Percentiles rank a stretch among this genome's conserved stretches.
Evolutionary conservation across 2,113 vertebrate genomes (phyloP).

Genomic region (Nycticorax nycticorax): DNA sequence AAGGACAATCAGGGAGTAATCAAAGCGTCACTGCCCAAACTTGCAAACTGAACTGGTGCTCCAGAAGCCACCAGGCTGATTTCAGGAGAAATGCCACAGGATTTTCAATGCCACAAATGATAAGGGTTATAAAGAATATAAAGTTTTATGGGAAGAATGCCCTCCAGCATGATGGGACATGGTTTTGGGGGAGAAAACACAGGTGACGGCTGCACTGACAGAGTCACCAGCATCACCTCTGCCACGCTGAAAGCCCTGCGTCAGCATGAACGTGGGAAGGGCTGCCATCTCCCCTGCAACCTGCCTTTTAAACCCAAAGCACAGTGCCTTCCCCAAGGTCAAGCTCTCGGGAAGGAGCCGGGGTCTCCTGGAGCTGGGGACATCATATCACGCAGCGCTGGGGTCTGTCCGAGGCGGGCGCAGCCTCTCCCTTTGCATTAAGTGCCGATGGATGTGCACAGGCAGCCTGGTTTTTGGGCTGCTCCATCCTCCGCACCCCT

Average conservation of each 20-base stretch:
- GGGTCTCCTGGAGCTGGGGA: not conserved
- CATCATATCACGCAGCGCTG: accelerated
- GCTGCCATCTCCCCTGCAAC: not conserved
- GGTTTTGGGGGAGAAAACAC: not conserved
- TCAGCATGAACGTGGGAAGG: not conserved
- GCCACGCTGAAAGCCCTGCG: not conserved
- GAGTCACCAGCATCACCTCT: not conserved
- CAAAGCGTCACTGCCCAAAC: not conserved
- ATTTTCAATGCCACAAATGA: accelerated
- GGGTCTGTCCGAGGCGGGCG: accelerated
- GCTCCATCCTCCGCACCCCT: not conserved
- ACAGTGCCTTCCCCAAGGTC: not conserved
- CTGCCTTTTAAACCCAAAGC: not conserved
- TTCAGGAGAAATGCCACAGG: not conserved
- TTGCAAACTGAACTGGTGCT: not conserved
- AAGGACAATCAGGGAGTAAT: not conserved
- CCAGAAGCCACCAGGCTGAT: not conserved
- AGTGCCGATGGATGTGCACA: accelerated
- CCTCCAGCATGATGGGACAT: not conserved
- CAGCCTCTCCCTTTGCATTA: not conserved
- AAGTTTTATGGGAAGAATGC: not conserved
- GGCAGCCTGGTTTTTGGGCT: accelerated
- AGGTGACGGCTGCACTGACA: accelerated
- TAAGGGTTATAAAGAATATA: not conserved
- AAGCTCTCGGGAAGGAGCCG: not conserved